Percentiles rank a stretch among this genome's conserved stretches.
phyloP scores from a whole-genome alignment of 2,113 vertebrate species.

The Microtus pennsylvanicus region DNA sequence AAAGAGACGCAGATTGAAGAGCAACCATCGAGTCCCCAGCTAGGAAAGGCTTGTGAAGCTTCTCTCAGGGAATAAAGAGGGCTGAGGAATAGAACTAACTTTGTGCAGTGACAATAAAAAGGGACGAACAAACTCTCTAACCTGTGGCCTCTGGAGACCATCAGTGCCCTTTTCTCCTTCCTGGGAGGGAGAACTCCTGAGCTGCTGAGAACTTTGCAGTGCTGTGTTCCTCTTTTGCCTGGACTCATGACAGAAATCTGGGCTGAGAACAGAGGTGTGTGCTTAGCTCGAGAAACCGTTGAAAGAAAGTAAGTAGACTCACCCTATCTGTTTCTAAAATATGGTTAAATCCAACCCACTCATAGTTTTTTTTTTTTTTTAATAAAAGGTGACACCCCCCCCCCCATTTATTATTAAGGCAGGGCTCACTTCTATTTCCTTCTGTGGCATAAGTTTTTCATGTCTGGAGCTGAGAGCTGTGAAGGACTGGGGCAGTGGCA shows the following conservation, averaged over 20 bases:
- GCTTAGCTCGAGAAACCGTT: neutral
- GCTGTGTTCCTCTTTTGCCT: neutral
- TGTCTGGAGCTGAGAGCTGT: neutral
- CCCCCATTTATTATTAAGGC: neutral
- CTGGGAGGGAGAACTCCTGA: neutral
- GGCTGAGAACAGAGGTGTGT: neutral
- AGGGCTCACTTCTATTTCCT: too few relatives aligned
- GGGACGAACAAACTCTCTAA: neutral
- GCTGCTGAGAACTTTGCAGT: neutral
- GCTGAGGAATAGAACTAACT: neutral
- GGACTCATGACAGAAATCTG: conserved; percentile 5
- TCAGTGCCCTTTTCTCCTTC: neutral
- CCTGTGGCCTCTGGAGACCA: neutral
- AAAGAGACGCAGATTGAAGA: neutral
- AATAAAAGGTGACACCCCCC: neutral
- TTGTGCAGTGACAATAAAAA: neutral
- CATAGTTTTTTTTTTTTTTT: neutral
- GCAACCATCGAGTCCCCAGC: neutral
- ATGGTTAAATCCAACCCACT: neutral
- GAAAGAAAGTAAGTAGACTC: neutral
- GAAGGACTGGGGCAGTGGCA: neutral
- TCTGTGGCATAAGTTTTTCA: neutral
- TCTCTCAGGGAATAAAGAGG: neutral
- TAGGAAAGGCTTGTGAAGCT: neutral
- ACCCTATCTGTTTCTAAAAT: neutral